Base-by-base conservation (phyloP, 1,140 invertebrate genomes). In the Bombus fervidus region DNA sequence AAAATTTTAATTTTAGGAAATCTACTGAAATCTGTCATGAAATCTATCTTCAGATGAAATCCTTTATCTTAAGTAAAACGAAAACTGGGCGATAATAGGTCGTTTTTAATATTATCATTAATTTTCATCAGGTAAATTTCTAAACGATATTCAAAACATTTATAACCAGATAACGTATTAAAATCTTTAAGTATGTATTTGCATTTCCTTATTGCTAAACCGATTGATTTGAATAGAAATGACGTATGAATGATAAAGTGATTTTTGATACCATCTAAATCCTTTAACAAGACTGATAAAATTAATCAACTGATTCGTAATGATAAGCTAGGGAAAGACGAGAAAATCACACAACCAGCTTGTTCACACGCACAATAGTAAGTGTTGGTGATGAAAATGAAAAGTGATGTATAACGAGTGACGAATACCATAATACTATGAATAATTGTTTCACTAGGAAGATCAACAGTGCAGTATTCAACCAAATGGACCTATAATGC, bases 381-480 rank as follows among this genome's bases (percentile, higher is more conserved):
- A 74, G 37, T 47, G 57, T 81, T 62, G 81, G 85, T 68, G 47
- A 53, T 22, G 47, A 53, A 66, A 78, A 62, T 37, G 57, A 53
- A 57, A 57, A 64, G 31, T 64, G 37, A 80, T 85, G 41, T 39
- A 57, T 64, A 57, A 77, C 31, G 74, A 77, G 47, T 53, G 6
- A 22, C 18, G 47, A 53, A 53, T 53, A 53, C 18, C 6, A 22
- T 53, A 53, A 83, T 57, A 78, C 62, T 34, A 64, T 37, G 53
- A 72, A 72, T 53, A 72, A 77, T 47, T 59, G 53, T 62, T 59
- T 79, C 39, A 47, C 68, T 85, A 85, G 76, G 12, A 72, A 62
- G 37, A 85, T 79, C 83, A 73, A 72, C 76, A 83, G 74, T 83
- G 47, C 37, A 75, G 25, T 75, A 47, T 79, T 79, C 22, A 47